Percentiles rank a stretch among this genome's conserved stretches.
Evolutionary conservation across 1,140 invertebrate genomes (phyloP).

Genomic region (Zaprionus ornatus): DNA sequence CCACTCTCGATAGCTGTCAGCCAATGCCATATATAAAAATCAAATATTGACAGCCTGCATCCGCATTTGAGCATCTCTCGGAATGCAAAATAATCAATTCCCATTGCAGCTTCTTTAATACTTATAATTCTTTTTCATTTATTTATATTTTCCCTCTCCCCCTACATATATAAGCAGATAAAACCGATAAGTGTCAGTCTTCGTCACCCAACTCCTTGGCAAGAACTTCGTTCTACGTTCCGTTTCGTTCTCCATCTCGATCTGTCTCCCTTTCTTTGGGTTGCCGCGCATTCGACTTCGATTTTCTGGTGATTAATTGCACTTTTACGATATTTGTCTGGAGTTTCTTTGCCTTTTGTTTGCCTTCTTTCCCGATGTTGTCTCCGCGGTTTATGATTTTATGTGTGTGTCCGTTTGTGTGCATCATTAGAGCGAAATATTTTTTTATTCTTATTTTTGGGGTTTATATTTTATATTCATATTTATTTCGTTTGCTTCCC

Average conservation of each 20-base stretch:
- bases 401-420: conserved; percentile 21
- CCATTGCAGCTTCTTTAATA: conserved; percentile 55
- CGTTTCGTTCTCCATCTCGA: conserved; percentile 1
- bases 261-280: conserved; percentile 6
- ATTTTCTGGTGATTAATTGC: conserved; percentile 76
- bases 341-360: conserved; percentile 54
- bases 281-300: conserved; percentile 26
- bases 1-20: conserved; percentile 12
- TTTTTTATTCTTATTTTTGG: conserved; percentile 63
- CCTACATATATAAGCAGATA: conserved; percentile 60
- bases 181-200: conserved; percentile 75
- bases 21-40: conserved; percentile 69
- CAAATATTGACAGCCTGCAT: conserved; percentile 71
- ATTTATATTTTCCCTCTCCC: conserved; percentile 34
- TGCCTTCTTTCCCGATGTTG: conserved; percentile 21
- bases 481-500: conserved; percentile 22
- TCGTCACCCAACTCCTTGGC: conserved; percentile 31
- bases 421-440: conserved; percentile 70
- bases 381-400: conserved; percentile 73
- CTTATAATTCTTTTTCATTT: conserved; percentile 70
- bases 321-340: conserved; percentile 73
- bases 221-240: background rate
- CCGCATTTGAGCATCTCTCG: conserved; percentile 19
- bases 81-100: conserved; percentile 56
- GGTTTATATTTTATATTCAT: conserved; percentile 23